These are phyloP conservation scores for Choristoneura rosaceana DNA, from an alignment of 2,888 invertebrate species.

Conservation along the genomic window DNA sequence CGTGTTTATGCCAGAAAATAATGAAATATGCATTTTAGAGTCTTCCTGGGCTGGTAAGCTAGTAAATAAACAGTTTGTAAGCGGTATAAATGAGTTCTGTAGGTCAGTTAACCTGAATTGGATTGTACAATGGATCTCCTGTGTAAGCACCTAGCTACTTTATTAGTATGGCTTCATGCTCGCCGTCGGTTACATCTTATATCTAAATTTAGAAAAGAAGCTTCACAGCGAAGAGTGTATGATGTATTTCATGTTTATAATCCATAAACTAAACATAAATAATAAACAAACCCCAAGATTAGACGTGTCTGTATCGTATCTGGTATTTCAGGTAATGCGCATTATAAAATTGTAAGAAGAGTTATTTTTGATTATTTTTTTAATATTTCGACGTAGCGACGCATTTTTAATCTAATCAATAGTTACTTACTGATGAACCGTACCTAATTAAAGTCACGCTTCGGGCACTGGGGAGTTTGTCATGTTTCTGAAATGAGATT, in stretches of 20 bases:
- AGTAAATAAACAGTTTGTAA: not conserved
- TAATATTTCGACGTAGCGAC: too few species aligned
- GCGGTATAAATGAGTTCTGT: constrained; percentile 14
- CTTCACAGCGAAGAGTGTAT: constrained; percentile 43
- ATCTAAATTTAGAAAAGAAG: constrained; percentile 45
- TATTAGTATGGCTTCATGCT: constrained; percentile 64
- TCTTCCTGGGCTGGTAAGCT: constrained; percentile 9
- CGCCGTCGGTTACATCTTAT: constrained; percentile 61
- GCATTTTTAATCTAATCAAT: not conserved
- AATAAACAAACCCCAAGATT: constrained; percentile 9
- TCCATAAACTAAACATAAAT: constrained; percentile 27
- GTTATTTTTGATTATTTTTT: not conserved
- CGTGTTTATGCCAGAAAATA: constrained; percentile 1
- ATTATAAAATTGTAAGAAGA: not conserved
- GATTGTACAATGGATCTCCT: constrained; percentile 37
- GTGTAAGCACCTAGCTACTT: constrained; percentile 52
- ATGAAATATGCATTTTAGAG: constrained; percentile 7
- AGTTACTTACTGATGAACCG: not conserved
- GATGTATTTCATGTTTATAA: constrained; percentile 52
- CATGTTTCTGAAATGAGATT: too few species aligned
- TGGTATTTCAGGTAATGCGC: constrained; percentile 5
- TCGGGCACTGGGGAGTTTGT: too few species aligned
- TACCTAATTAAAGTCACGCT: too few species aligned
- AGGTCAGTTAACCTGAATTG: constrained; percentile 38
- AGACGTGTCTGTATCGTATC: constrained; percentile 8